Base-by-base conservation (phyloP, 2,888 invertebrate species). In the Iselma pallidipennis region DNA sequence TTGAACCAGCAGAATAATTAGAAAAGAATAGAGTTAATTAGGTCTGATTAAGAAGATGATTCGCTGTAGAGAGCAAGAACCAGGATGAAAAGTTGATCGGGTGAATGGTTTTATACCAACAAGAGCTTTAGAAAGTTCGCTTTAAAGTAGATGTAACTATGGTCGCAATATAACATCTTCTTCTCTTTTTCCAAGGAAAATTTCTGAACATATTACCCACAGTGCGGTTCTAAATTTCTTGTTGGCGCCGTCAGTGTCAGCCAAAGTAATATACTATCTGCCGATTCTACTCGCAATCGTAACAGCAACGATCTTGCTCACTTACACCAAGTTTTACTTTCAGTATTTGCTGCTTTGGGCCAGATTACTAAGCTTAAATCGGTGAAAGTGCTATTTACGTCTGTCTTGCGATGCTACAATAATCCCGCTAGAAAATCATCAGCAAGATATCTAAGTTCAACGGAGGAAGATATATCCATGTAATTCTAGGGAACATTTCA, bases 361-460 rank as follows among this genome's bases (percentile, higher is more conserved):
- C 70, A 76, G 78, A 77, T 78, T 78, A 76, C 73, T 69, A 67
- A 73, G 76, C 77, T 77, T 73, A 74, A 74, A 77, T 73, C 74
- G 76, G 67, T 73, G 75, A 74, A 78, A 77, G 75, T 75, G 76
- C 72, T 75, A 75, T 79, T 79, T 77, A 74, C 73, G 71, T 75
- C 75, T 73, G 71, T 75, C 75, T 73, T 70, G 70, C 69, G 73
- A 72, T 75, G 72, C 73, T 75, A 71, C 67, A 69, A 67, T 67
- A 69, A 68, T 65, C 66, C 66, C 64, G 55, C 56, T 23, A 21
- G 6, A 45, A 45, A 45, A 10, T 45, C 45, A 37, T 37, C 31
- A 33, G 14, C 31, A 2, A 2, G 31, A 4, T 14, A n/a, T 33
- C 14, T 4, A n/a, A n/a, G n/a, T n/a, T n/a, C n/a, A n/a, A n/a